phyloP scores from a whole-genome alignment of 2,797 vertebrate genomes.

The Gymnothorax reevesii region DNA sequence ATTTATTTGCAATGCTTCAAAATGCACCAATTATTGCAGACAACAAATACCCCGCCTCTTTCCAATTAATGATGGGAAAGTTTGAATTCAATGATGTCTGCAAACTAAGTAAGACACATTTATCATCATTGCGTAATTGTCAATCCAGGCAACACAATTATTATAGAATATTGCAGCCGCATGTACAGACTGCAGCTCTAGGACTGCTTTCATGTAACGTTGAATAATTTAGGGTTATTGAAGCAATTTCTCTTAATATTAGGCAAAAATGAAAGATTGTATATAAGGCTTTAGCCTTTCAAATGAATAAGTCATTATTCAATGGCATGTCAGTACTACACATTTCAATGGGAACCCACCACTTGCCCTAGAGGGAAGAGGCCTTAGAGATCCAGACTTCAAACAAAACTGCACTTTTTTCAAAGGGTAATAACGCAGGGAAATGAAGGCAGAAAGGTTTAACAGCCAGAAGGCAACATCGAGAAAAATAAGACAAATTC shows the following conservation, averaged over 20 bases:
- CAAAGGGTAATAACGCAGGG: slow-evolving; percentile 2
- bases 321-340: not conserved
- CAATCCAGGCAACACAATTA: slow-evolving; percentile 29
- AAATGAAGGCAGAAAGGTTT: slow-evolving; percentile 10
- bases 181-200: slow-evolving; percentile 12
- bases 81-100: slow-evolving; percentile 32
- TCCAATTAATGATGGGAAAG: slow-evolving; percentile 29
- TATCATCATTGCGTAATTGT: slow-evolving; percentile 29
- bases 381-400: slow-evolving; percentile 18
- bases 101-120: slow-evolving; percentile 41
- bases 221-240: slow-evolving; percentile 41
- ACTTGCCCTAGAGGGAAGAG: slow-evolving; percentile 18
- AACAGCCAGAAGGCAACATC: slow-evolving; percentile 11
- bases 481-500: slow-evolving; percentile 24
- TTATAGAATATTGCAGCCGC: slow-evolving; percentile 31
- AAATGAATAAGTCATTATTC: slow-evolving; percentile 38
- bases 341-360: not conserved
- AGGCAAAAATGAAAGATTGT: slow-evolving; percentile 33
- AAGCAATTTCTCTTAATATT: slow-evolving; percentile 44
- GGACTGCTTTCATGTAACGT: slow-evolving; percentile 29
- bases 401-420: slow-evolving; percentile 12
- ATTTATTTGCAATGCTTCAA: slow-evolving; percentile 2
- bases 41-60: slow-evolving; percentile 1
- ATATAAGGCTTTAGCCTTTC: slow-evolving; percentile 33
- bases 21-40: not conserved